Conservation (phyloP, 2,888 invertebrate species). For the Cyaniris semiargus region DNA sequence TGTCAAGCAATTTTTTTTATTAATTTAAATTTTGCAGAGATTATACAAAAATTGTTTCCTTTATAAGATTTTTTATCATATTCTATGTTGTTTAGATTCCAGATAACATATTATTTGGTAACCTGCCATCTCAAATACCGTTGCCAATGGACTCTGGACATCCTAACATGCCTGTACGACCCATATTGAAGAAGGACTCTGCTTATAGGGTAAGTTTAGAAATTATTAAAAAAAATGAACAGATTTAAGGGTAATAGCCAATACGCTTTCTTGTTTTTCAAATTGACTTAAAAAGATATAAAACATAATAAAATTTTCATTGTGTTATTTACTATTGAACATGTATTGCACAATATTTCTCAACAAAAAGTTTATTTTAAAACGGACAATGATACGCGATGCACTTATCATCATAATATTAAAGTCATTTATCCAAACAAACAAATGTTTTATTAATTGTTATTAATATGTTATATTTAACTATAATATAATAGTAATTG, state of each 20-base stretch:
- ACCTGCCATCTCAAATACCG: slow-evolving; percentile 80
- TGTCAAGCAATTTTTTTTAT: too few species aligned
- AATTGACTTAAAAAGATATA: too few species aligned
- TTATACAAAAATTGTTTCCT: too few species aligned
- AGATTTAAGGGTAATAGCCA: too few species aligned
- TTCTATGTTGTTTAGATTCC: slow-evolving; percentile 64
- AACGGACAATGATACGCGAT: neutral
- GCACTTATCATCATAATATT: neutral
- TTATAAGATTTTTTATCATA: neutral
- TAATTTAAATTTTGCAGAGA: too few species aligned
- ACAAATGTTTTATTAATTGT: too few species aligned
- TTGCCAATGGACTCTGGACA: slow-evolving; percentile 71
- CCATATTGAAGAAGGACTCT: slow-evolving; percentile 88
- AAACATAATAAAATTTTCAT: too few species aligned
- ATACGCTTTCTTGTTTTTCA: too few species aligned
- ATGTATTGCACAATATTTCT: slow-evolving; percentile 27
- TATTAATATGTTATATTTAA: too few species aligned
- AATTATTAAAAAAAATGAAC: neutral
- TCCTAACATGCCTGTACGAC: slow-evolving; percentile 78
- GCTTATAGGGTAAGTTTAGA: slow-evolving; percentile 66
- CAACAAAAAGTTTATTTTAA: neutral
- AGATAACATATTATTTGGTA: slow-evolving; percentile 70
- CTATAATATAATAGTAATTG: too few species aligned
- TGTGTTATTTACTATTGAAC: too few species aligned
- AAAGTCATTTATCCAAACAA: neutral